Conservation (phyloP, 2,113 vertebrate genomes). For the Pionites leucogaster region DNA sequence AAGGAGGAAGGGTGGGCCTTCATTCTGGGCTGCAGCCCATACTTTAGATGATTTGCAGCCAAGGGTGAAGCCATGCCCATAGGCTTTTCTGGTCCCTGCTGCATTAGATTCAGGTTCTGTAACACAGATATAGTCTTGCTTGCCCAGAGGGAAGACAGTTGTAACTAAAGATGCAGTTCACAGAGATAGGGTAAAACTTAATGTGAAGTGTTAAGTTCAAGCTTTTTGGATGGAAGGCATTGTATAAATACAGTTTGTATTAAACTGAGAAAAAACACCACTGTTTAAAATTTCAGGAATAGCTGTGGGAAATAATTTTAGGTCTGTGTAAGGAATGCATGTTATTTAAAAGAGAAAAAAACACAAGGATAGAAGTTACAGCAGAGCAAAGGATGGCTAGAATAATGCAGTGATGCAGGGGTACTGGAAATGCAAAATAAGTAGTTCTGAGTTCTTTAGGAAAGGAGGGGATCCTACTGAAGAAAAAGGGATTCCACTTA, state of each 20-base stretch:
- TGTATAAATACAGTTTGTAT: constrained; percentile 26
- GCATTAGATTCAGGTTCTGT: not conserved
- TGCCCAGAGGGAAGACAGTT: not conserved
- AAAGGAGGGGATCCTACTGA: not conserved
- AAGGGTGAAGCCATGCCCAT: not conserved
- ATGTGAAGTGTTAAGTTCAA: not conserved
- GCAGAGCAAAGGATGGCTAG: not conserved
- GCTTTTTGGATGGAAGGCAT: not conserved
- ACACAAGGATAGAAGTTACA: not conserved
- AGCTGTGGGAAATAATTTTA: constrained; percentile 38
- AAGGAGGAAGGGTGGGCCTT: constrained; percentile 13
- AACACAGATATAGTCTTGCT: not conserved
- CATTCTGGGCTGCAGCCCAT: not conserved
- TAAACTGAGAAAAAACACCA: not conserved
- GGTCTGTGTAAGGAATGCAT: not conserved
- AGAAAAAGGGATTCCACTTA: not conserved
- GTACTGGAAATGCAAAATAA: not conserved
- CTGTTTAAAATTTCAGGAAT: constrained; percentile 47
- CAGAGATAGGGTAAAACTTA: not conserved
- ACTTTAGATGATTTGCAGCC: constrained; percentile 8
- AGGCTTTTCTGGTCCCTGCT: not conserved
- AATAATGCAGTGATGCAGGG: not conserved
- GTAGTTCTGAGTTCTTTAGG: not conserved
- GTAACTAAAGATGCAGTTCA: constrained; percentile 23
- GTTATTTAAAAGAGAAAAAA: constrained; percentile 52